Evolutionary conservation across 2,113 vertebrate species (phyloP).

Genomic region (Tringa solitaria): DNA sequence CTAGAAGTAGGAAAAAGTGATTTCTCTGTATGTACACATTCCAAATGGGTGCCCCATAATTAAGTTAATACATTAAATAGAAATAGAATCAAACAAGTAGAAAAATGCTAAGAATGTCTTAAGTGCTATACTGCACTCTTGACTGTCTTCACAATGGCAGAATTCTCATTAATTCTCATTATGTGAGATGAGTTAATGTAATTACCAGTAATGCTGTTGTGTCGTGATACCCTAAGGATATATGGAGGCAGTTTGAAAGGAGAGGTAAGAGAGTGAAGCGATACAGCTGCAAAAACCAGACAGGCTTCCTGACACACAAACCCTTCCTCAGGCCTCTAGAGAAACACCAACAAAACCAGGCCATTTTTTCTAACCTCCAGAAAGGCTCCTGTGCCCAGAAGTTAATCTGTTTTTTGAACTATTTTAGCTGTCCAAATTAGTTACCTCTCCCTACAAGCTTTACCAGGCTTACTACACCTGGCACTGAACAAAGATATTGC

Average conservation of each 20-base stretch:
- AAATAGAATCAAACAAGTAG: not conserved
- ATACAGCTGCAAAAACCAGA: not conserved
- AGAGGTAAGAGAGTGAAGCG: not conserved
- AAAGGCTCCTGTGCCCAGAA: not conserved
- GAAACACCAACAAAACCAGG: not conserved
- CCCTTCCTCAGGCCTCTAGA: not conserved
- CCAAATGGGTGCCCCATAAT: not conserved
- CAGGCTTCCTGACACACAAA: not conserved
- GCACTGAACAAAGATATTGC: not conserved
- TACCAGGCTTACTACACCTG: not conserved
- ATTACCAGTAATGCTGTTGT: not conserved
- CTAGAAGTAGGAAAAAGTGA: not conserved
- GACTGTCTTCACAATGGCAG: not conserved
- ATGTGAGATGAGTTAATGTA: slow-evolving; percentile 27
- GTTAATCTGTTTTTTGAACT: not conserved
- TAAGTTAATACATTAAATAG: not conserved
- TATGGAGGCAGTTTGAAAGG: not conserved
- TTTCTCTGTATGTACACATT: not conserved
- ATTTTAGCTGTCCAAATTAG: not conserved
- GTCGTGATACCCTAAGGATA: not conserved
- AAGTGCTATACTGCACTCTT: not conserved
- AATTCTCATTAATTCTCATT: slow-evolving; percentile 44
- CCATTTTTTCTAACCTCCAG: not conserved
- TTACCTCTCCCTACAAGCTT: not conserved
- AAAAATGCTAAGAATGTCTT: slow-evolving; percentile 26